These are phyloP conservation scores for Alviniconcha marisindica DNA, from an alignment of 1,140 invertebrate genomes.

Conservation along the genomic window DNA sequence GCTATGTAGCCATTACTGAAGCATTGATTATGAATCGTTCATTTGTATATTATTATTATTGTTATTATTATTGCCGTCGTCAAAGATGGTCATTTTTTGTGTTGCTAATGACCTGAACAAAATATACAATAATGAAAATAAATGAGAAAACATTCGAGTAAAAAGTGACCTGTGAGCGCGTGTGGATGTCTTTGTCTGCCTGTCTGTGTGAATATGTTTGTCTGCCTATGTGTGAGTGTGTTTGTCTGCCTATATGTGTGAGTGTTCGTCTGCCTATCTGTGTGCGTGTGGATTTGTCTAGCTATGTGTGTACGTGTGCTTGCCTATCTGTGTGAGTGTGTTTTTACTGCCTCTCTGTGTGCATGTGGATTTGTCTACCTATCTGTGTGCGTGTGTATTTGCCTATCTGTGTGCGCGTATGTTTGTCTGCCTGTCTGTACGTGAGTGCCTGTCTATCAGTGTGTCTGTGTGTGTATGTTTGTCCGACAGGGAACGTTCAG, in stretches of 20 bases:
- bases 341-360: background rate
- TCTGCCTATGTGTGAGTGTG: background rate
- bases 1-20: too few relatives aligned
- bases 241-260: background rate
- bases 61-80: background rate
- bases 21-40: too few relatives aligned
- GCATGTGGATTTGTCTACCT: background rate
- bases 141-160: background rate
- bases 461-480: too few relatives aligned
- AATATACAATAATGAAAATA: constrained; percentile 23
- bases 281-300: background rate
- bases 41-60: background rate
- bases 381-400: too few relatives aligned
- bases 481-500: too few relatives aligned
- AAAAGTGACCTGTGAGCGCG: background rate
- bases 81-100: background rate
- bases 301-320: background rate
- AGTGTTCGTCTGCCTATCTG: background rate
- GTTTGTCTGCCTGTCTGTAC: too few relatives aligned
- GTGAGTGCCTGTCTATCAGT: too few relatives aligned
- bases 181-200: background rate
- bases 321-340: background rate
- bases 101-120: constrained; percentile 31
- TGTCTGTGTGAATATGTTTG: background rate
- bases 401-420: too few relatives aligned